Conservation (phyloP, 2,888 invertebrate genomes). For the Mythimna impura region DNA sequence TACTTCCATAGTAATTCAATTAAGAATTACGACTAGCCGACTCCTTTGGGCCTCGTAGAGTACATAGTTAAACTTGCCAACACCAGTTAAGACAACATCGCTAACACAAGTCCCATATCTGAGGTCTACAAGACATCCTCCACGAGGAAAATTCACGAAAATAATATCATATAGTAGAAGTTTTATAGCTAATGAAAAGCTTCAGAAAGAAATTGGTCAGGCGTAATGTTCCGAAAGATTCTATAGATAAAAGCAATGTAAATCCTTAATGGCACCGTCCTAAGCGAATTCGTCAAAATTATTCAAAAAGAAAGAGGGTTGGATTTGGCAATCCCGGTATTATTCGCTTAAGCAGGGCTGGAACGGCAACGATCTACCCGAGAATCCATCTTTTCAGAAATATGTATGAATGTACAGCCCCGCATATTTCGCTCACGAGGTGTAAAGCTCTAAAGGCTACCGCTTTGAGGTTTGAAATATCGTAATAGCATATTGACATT, state of each 20-base stretch:
- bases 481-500: slow-evolving; percentile 43
- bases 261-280: slow-evolving; percentile 55
- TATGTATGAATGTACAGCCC: slow-evolving; percentile 49
- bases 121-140: slow-evolving; percentile 14
- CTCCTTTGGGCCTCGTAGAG: slow-evolving; percentile 37
- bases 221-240: slow-evolving; percentile 36
- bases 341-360: slow-evolving; percentile 58
- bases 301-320: slow-evolving; percentile 60
- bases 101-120: slow-evolving; percentile 40
- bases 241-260: slow-evolving; percentile 59
- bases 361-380: slow-evolving; percentile 42
- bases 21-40: slow-evolving; percentile 47
- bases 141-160: slow-evolving; percentile 16
- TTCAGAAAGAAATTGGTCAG: slow-evolving; percentile 29
- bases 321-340: slow-evolving; percentile 56
- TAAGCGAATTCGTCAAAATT: slow-evolving; percentile 62
- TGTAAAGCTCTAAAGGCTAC: slow-evolving; percentile 53
- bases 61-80: slow-evolving; percentile 43
- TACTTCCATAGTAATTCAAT: slow-evolving; percentile 55
- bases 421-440: slow-evolving; percentile 49
- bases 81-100: slow-evolving; percentile 44
- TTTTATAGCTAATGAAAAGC: slow-evolving; percentile 38
- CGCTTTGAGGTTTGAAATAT: slow-evolving; percentile 52
- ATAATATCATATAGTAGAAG: slow-evolving; percentile 9
- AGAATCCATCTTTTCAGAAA: slow-evolving; percentile 60